phyloP scores from a whole-genome alignment of 2,797 vertebrate genomes.

The Aythya fuligula region DNA sequence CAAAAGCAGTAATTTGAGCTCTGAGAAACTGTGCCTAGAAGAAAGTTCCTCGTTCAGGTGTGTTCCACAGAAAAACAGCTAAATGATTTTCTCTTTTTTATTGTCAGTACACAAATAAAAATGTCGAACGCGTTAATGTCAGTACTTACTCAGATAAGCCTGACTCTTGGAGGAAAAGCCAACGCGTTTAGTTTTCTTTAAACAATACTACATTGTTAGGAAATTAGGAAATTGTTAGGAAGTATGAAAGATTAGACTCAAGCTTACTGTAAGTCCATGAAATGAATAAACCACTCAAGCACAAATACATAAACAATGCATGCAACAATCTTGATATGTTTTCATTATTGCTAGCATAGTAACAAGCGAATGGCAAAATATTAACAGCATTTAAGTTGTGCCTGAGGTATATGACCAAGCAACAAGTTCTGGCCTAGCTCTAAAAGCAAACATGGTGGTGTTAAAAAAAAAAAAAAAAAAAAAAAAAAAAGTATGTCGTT shows the following conservation, averaged over 20 bases:
- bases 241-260: not conserved
- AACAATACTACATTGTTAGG: not conserved
- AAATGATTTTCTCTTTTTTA: not conserved
- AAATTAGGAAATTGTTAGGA: not conserved
- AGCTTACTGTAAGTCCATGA: not conserved
- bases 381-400: not conserved
- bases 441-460: rapidly evolving
- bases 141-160: not conserved
- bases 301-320: not conserved
- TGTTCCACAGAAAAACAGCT: not conserved
- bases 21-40: not conserved
- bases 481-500: not conserved
- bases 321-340: not conserved
- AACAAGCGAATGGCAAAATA: not conserved
- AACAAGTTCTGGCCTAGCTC: not conserved
- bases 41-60: not conserved
- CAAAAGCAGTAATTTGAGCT: not conserved
- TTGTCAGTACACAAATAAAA: not conserved
- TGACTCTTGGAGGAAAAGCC: not conserved
- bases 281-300: not conserved
- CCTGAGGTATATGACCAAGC: rapidly evolving
- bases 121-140: not conserved
- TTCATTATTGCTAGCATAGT: not conserved
- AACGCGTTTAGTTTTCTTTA: not conserved
- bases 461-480: not conserved